Percentiles rank a stretch among this genome's conserved stretches.
Evolutionary conservation across 2,797 vertebrate genomes (phyloP).

Genomic region (Lacerta bilineata): DNA sequence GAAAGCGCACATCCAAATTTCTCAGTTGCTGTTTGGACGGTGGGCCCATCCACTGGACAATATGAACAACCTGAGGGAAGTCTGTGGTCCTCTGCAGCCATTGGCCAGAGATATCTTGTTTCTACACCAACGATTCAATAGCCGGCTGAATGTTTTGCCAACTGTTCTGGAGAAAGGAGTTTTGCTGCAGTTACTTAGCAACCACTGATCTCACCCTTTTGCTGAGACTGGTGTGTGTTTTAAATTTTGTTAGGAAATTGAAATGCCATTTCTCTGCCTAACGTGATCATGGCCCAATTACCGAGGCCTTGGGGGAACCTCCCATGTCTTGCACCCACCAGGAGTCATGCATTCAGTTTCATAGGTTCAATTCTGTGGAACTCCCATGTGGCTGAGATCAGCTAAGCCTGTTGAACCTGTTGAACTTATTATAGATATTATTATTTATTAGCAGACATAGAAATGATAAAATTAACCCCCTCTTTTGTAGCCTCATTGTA

Average conservation of each 20-base stretch:
- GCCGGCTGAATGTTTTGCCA: background rate
- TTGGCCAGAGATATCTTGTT: background rate
- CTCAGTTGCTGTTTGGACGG: slow-evolving; percentile 27
- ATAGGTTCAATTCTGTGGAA: too few relatives aligned
- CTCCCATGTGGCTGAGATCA: too few relatives aligned
- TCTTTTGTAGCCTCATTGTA: too few relatives aligned
- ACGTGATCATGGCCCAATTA: too few relatives aligned
- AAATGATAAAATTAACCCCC: too few relatives aligned
- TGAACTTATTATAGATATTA: too few relatives aligned
- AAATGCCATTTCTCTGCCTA: background rate
- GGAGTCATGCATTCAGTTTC: too few relatives aligned
- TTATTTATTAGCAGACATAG: too few relatives aligned
- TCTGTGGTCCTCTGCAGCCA: background rate
- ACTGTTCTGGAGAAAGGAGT: background rate
- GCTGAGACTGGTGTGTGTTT: background rate
- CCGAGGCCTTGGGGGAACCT: too few relatives aligned
- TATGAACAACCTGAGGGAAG: background rate
- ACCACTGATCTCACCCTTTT: background rate
- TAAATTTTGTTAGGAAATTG: background rate
- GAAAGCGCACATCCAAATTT: background rate
- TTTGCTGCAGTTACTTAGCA: too few relatives aligned
- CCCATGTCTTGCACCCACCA: too few relatives aligned
- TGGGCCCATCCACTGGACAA: background rate
- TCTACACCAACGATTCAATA: background rate
- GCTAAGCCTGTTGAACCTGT: too few relatives aligned